Base-by-base conservation (phyloP, 2,113 vertebrate species). In the Mus musculus region DNA sequence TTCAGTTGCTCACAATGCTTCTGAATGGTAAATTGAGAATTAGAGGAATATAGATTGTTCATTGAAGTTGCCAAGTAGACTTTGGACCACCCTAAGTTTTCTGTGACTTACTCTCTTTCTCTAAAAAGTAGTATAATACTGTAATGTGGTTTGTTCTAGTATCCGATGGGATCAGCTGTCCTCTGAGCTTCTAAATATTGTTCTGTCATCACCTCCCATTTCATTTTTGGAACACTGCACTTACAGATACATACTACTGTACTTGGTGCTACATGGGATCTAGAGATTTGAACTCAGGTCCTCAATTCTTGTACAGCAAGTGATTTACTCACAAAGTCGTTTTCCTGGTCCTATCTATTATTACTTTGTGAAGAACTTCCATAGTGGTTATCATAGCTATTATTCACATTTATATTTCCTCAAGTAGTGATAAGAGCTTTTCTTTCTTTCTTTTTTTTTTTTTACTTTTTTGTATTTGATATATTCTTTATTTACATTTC, bases 1-100 rank as follows among this genome's bases (percentile, higher is more conserved):
- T 89, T 19, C 17, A 59, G 61, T 90, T 86, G 11, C 39, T 49
- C 88, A 61, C 28, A 90, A 16, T 72, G 46, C 14, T 26, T 95
- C 59, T 84, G 88, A 20, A 84, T 89, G 42, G 36, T 95, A 94
- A 88, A 49, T 36, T 90, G 71, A 59, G 13, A 94, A 93, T 90
- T 61, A 52, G 33, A 46, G 19, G 76, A 39, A 59, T 52, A 28
- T 42, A 7, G 59, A 36, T 88, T 87, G 46, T 11, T 61, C 30
- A 87, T 7, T 81, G 90, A 72, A 65, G 5, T 96, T 92, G 69
- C 9, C 65, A 94, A 71, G 56, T 20, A 94, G 56, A 95, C 39
- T 93, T 96, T 33, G 33, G 26, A 5, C 42, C 86, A 82, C 20
- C 24, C 6, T 93, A 91, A 90, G 1, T 5, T 94, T 93, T 93